Base-by-base conservation (phyloP, 2,888 invertebrate genomes). In the Diploptera punctata region DNA sequence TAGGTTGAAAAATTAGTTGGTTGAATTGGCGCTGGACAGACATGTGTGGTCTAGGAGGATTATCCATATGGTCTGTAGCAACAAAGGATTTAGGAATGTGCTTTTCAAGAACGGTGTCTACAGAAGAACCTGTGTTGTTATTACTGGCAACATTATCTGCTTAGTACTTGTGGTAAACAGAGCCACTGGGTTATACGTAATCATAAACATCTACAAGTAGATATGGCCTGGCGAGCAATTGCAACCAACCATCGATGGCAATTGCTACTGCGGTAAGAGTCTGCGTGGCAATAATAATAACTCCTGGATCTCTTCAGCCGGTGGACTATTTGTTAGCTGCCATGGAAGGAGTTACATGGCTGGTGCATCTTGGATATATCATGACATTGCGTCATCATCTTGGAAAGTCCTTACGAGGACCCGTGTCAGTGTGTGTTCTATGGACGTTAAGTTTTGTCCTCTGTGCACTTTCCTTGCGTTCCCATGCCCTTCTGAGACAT, bases 11-110 rank as follows among this genome's bases (percentile, higher is more conserved):
- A 3, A 0, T 3, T n/a, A 1, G 10, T 16, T 29, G 65, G 65
- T 5, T 21, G 16, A 19, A 47, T 19, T 72, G 72, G 72, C 31
- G 61, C 38, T 72, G 72, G 72, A 24, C 44, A 47, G 68, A 61
- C 7, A 87, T 94, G 79, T 94, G 94, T 81, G 92, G 92, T 68
- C 87, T 89, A n/a, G 87, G 87, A 29, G 92, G 92, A 31, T 83
- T 94, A 68, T 84, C 85, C 74, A 88, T 93, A 26, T 92, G 94
- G 88, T 87, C 91, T 78, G 85, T 87, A 10, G 82, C 86, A 18
- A 86, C 88, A 43, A 90, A 91, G 79, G 94, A 95, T 83, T 87
- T 97, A 78, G 90, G 93, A 71, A 85, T 90, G 73, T 97, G 97
- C 82, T 24, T 97, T 97, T 81, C 94, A 95, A 82, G 90, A 93